Evolutionary conservation across 2,797 vertebrate species (phyloP).

Genomic region (Sebastes taczanowskii): DNA sequence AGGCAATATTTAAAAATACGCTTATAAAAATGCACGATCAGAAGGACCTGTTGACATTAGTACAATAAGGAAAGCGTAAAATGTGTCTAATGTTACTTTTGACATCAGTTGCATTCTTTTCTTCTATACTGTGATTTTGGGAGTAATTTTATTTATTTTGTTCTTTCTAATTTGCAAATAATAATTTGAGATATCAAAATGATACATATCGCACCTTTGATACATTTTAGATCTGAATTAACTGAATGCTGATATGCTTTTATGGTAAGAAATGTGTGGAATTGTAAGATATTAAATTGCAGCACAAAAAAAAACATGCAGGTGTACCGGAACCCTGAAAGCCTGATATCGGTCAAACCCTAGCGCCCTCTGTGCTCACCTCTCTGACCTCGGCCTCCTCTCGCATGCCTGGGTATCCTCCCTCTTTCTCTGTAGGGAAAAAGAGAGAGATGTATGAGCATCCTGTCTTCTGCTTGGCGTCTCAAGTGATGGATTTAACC

Average conservation of each 20-base stretch:
- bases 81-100: too few relatives aligned
- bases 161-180: neutral
- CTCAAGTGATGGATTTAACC: conserved; percentile 99
- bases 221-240: neutral
- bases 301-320: neutral
- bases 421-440: conserved; percentile 99
- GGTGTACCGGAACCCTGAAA: neutral
- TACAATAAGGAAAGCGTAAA: neutral
- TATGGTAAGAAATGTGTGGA: neutral
- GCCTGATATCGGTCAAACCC: conserved; percentile 72
- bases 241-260: neutral
- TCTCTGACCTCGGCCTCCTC: conserved; percentile 89
- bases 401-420: conserved; percentile 94
- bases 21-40: neutral
- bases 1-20: neutral
- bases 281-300: neutral
- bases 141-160: too few relatives aligned
- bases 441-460: conserved; percentile 99
- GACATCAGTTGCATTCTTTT: neutral
- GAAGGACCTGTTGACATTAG: neutral
- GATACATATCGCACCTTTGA: conserved; percentile 14
- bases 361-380: conserved; percentile 84
- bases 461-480: conserved; percentile 99
- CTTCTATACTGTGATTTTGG: neutral
- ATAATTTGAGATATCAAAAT: neutral